Evolutionary conservation across 2,797 vertebrate genomes (phyloP), one percentile per base, ranked within the genome.

Genomic region (Scyliorhinus canicula): DNA sequence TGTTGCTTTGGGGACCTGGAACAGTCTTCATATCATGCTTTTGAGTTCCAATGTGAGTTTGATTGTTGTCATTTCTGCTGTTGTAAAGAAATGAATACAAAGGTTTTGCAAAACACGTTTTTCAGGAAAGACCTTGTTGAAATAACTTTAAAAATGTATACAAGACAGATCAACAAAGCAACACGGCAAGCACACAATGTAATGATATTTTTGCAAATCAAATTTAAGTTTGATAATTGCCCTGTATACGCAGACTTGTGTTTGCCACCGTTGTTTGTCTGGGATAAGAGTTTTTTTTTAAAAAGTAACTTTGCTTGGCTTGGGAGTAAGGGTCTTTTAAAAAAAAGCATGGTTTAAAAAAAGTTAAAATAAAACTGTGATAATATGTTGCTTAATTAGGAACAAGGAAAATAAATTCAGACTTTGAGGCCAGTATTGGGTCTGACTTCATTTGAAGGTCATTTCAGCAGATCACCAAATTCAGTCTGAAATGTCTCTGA

Each of bases 251-350:
- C 24, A 94, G 31, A n/a, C 9, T 44, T 16, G 19, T 82, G 67
- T 50, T 93, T 50, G 47, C 65, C 44, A 71, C 90, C 52, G 16
- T 67, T 93, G n/a, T 93, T 71, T 67, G 65, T 52, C 1, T 28
- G 14, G 93, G 44, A 71, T 35, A 35, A 93, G 6, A 71, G 47
- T 69, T 47, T 60, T 60, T 60, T 60, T 60, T 60, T 0, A 60
- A 60, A 71, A 71, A 67, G 40, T 50, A 74, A 94, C 67, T 94
- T 94, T 94, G 93, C 93, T 94, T 74, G 67, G 31, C 44, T 14
- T 52, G 67, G 65, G 67, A 16, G 26, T 94, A 94, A 90, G 67
- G 93, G 55, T 94, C 14, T 71, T 71, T 71, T 47, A 2, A 52
- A 71, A 65, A 47, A 60, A 60, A n/a, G n/a, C 14, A 94, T 69